Conservation (phyloP, 2,113 vertebrate genomes). For the Haemorhous mexicanus region DNA sequence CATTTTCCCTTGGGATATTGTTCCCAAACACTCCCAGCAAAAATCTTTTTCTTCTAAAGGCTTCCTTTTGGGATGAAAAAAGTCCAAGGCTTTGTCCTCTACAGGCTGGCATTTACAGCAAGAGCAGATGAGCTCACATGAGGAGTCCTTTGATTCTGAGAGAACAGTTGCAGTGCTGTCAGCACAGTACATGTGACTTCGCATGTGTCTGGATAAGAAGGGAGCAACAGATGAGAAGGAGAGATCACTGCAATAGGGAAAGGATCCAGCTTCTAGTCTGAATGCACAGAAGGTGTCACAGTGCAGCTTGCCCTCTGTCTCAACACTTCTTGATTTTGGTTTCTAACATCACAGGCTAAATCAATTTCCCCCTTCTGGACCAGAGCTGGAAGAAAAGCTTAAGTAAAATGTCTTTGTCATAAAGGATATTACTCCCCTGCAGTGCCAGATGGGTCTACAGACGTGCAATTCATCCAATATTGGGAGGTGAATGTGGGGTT, state of each 20-base stretch:
- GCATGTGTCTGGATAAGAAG: neutral
- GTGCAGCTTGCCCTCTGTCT: neutral
- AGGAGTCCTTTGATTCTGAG: slow-evolving; percentile 59
- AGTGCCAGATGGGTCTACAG: neutral
- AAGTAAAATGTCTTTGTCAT: slow-evolving; percentile 40
- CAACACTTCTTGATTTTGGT: slow-evolving; percentile 3
- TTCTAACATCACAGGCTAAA: slow-evolving; percentile 22
- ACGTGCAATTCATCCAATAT: slow-evolving; percentile 29
- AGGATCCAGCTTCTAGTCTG: slow-evolving; percentile 8
- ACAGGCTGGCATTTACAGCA: slow-evolving; percentile 49
- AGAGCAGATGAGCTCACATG: slow-evolving; percentile 36
- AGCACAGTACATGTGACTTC: slow-evolving; percentile 14
- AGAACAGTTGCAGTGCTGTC: slow-evolving; percentile 68
- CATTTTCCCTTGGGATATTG: slow-evolving; percentile 34
- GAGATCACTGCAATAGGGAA: slow-evolving; percentile 28
- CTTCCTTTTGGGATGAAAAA: slow-evolving; percentile 21
- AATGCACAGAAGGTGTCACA: neutral
- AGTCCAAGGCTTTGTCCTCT: slow-evolving; percentile 18
- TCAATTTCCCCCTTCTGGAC: slow-evolving; percentile 24
- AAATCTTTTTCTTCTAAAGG: slow-evolving; percentile 57
- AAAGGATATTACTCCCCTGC: slow-evolving; percentile 32
- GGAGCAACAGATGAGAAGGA: slow-evolving; percentile 10
- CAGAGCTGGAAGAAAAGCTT: slow-evolving; percentile 13
- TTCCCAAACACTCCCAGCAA: slow-evolving; percentile 21
- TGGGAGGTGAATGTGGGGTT: slow-evolving; percentile 32